Evolutionary conservation across 2,888 invertebrate genomes (phyloP), one percentile per base, ranked within the genome.

Genomic region (Habrosyne pyritoides): DNA sequence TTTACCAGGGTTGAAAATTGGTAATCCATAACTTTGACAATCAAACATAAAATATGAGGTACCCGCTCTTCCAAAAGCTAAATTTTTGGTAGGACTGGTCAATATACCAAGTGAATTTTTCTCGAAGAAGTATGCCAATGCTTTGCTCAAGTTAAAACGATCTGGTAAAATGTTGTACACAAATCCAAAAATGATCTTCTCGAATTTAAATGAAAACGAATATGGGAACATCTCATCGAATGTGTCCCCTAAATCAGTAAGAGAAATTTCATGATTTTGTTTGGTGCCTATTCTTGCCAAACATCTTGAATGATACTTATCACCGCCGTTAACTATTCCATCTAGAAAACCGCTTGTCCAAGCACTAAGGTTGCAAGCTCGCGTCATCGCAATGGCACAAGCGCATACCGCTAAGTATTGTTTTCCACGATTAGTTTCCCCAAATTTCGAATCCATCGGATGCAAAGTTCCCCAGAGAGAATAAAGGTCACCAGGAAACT

Each of bases 11-110:
- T 91, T 81, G 72, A 95, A 95, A 68, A 95, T 77, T 0, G 95
- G 95, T 2, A 91, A 82, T 7, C 95, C 95, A 64, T 88, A 84
- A 59, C 93, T 93, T 78, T 95, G 94, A 64, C 94, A 94, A 69
- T 95, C 95, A 73, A 93, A 95, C 94, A 95, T 93, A 66, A 94
- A 95, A 71, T 94, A 95, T 10, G 95, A 95, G 12, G 80, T 73
- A 0, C 86, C 87, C 18, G 81, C 76, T 61, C 74, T 92, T 1
- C 94, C 94, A 66, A 94, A 93, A 10, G 93, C 91, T 60, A 94
- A 75, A 52, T 93, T 93, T 55, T 93, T 93, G 10, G 81, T 79
- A 0, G 93, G 90, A 60, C 93, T 93, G 53, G 93, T 92, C 48
- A 94, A 75, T 52, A 95, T 84, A 6, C 95, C 95, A 36, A 86